Base-by-base conservation (phyloP, 2,888 invertebrate genomes). In the Aphidoletes aphidimyza region DNA sequence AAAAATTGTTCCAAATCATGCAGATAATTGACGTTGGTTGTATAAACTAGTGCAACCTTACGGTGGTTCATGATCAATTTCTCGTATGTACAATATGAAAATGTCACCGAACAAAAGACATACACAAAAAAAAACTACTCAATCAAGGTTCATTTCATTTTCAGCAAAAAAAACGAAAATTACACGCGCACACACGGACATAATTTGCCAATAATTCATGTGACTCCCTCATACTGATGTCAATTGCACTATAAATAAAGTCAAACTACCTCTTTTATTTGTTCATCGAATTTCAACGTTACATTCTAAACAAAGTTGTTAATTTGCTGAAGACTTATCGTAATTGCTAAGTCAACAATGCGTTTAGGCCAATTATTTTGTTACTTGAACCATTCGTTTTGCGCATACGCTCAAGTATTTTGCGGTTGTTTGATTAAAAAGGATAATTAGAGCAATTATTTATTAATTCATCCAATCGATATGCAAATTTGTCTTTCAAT, bases 371-470 rank as follows among this genome's bases (percentile, higher is more conserved):
- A 54, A 54, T 54, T 54, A 54, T 26, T 11, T 3, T 26, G 54
- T 26, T 22, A 22, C 54, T 19, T 47, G 17, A 47, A n/a, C 3
- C 34, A 14, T 2, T 30, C 30, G 0, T 14, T 9, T 30, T 9
- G 34, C 69, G 30, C 14, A 30, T 30, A 26, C 14, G 3, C 5
- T 26, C 30, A 30, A 34, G 19, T 26, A 22, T 6, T 22, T 54
- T 47, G 47, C n/a, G n/a, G n/a, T 47, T 47, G 47, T 54, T 54
- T 54, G n/a, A 22, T 54, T 54, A 69, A 69, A 1, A 30, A 0
- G 14, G 30, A 69, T 69, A 69, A 69, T 69, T 69, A 69, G 34
- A 69, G 69, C 69, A 69, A 69, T 69, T 69, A 69, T 69, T 69
- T 30, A 30, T 30, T 69, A 69, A 69, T 69, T 69, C 14, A 69